Evolutionary conservation across 2,888 invertebrate genomes (phyloP), one percentile per base, ranked within the genome.

Genomic region (Synanthedon andrenaeformis): DNA sequence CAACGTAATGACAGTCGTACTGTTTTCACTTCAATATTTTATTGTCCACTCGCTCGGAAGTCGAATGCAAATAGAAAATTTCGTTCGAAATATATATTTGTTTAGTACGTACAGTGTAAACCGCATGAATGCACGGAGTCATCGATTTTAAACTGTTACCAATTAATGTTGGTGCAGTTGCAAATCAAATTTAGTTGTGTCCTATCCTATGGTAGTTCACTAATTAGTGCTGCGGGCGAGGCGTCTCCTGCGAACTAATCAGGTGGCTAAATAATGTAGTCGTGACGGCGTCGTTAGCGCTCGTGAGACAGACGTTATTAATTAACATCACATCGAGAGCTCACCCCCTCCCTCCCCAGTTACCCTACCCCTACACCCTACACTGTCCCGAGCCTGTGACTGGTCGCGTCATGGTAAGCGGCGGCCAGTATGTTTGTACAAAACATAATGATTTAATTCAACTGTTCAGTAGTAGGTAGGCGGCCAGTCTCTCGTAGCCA

Each of bases 221-320:
- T 85, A 85, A 84, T 84, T 85, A 82, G 82, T 69, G 79, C 72
- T 77, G 80, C 75, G 77, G 79, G 79, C 75, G 70, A 71, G 74
- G 74, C 71, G 73, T 68, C 67, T 72, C 72, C 73, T 75, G 77
- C 71, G 78, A 80, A 82, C 85, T 85, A 84, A 86, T 86, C 85
- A 85, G 83, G 82, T 85, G 84, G 79, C 79, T 82, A 84, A 85
- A 84, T 86, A 85, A 85, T 84, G 77, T 82, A 85, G 76, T 81
- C 82, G 82, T 85, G 82, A 83, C 81, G 82, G 76, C 77, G 74
- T 82, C 82, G 83, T 84, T 83, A 82, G 81, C 74, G 79, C 74
- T 79, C 76, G 78, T 79, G 77, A 82, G 82, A 82, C 82, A 85
- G 80, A 82, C 84, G 82, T 83, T 83, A 86, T 85, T 84, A 86